Base-by-base conservation (phyloP, 2,797 vertebrate species). In the Micromesistius poutassou region DNA sequence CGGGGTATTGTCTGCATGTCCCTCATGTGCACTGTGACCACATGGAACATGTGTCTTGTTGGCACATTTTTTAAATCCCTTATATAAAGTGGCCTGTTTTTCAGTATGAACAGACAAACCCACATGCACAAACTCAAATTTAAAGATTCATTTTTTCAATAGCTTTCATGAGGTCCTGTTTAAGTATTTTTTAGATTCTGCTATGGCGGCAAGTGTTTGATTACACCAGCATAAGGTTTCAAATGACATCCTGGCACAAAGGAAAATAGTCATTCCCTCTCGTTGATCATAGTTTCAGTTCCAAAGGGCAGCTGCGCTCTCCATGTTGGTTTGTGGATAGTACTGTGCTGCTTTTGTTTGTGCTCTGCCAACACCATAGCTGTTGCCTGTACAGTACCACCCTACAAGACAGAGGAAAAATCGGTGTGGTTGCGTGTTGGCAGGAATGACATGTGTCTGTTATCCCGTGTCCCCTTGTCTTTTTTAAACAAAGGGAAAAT, bases 1-100 rank as follows among this genome's bases (percentile, higher is more conserved):
- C 80, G 80, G 80, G 73, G 79, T 82, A 78, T 71, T 79, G 31
- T 71, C 30, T 33, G 70, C 5, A 2, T 68, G 62, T 10, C 62
- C 28, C n/a, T 68, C 62, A 12, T 68, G 55, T 62, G 55, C 55
- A 62, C 55, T 25, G 62, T 68, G 12, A 10, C 25, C 62, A 68
- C 62, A 28, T 12, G 62, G 14, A 68, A 9, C 62, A 16, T 68
- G 62, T 68, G 62, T 68, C 62, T 68, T 68, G 62, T 68, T 28
- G 62, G 62, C 62, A 68, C 62, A 28, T 13, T 62, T 5, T 25
- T 62, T 19, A 25, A 25, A 25, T 62, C 22, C 55, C 55, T 62
- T n/a, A 62, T 25, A 62, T 62, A n/a, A 62, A 62, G 55, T 8
- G 55, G 55, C 55, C 55, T 62, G 62, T 13, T 4, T 62, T 25